These are phyloP conservation scores for Chironomus tentans DNA, from an alignment of 2,888 invertebrate genomes.

Conservation along the genomic window DNA sequence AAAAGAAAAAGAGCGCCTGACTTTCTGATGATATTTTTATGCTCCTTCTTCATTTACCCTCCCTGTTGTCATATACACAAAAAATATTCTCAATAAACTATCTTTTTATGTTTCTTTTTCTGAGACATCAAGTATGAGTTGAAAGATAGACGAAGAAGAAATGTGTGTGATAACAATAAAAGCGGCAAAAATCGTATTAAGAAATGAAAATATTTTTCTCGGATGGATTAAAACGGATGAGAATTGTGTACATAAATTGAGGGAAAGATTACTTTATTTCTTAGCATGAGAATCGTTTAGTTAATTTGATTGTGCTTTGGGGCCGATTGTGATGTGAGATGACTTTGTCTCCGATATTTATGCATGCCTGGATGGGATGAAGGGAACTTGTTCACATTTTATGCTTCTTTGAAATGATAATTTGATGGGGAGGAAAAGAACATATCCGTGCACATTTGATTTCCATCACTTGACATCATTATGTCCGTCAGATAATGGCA, in stretches of 20 bases:
- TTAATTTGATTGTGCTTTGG: constrained; percentile 23
- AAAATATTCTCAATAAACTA: constrained; percentile 19
- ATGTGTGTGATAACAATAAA: constrained; percentile 23
- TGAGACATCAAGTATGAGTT: not conserved
- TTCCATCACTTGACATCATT: not conserved
- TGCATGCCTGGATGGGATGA: not conserved
- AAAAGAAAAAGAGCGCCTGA: not conserved
- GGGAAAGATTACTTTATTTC: not conserved
- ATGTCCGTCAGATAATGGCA: not conserved
- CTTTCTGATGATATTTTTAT: constrained; percentile 1
- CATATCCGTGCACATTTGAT: not conserved
- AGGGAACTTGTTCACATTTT: not conserved
- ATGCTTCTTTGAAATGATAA: constrained; percentile 16
- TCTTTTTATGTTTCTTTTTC: constrained; percentile 5
- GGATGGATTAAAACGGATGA: not conserved
- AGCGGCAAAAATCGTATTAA: constrained; percentile 25
- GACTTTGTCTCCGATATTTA: constrained; percentile 7
- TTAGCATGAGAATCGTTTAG: constrained; percentile 11
- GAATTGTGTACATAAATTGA: not conserved
- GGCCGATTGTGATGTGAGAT: not conserved
- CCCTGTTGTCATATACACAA: no score
- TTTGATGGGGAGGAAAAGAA: constrained; percentile 8
- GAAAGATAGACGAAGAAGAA: no score
- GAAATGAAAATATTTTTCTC: constrained; percentile 19
- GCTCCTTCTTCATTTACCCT: no score